Base-by-base conservation (phyloP, 2,113 vertebrate species). In the Proteles cristata region DNA sequence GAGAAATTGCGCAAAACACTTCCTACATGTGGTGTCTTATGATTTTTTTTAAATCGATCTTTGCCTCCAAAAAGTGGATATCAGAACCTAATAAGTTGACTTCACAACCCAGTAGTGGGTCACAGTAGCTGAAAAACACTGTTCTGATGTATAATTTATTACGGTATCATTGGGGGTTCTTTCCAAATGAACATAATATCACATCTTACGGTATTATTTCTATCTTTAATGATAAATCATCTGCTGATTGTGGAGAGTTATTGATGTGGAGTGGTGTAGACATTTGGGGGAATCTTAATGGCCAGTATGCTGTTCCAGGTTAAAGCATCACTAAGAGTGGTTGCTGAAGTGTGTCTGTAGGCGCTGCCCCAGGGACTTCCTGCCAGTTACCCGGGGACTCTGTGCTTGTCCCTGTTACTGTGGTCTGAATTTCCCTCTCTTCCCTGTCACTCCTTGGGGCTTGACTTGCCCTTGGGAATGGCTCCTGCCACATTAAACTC, bases 111-210 rank as follows among this genome's bases (percentile, higher is more conserved):
- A 6, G 14, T 23, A 76, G 66, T 74, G 50, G 61, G 23, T 48
- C 23, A 19, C 15, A 16, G 11, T 48, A 21, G 12, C 35, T 89
- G 68, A 74, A 68, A 74, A 50, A 26, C 28, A 53, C 45, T 9
- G 17, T 77, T 83, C 26, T 48, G 55, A 26, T n/a, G 28, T 26
- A 7, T 55, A 1, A 19, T 61, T 61, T 17, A 3, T 28, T 82
- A 11, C 17, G 0, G 61, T 12, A 21, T 16, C 11, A 7, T 43
- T 21, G 26, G 21, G 17, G 0, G 5, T 33, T 53, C 61, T n/a
- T 73, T 35, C n/a, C 35, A 65, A 26, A 28, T n/a, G 21, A 25
- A 43, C 5, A 11, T 35, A 12, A 11, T 81, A 31, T 28, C 6
- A 4, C 10, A 19, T 58, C 63, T 53, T 50, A 15, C 9, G 33